Conservation (phyloP, 1,140 invertebrate species). For the Trachymyrmex septentrionalis region DNA sequence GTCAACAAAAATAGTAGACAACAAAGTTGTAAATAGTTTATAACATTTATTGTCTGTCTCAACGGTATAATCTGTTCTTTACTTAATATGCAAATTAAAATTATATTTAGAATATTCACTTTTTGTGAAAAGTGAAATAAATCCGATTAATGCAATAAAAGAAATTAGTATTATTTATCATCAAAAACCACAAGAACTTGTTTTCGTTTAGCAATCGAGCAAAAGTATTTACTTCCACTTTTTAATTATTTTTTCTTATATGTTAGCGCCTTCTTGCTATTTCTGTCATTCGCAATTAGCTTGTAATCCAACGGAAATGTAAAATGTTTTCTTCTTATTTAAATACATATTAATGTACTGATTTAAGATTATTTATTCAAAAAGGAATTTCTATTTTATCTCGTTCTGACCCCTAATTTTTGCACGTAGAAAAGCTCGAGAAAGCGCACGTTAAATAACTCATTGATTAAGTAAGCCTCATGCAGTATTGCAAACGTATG, state of each 20-base stretch:
- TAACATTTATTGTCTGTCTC: neutral
- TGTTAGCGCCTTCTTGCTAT: neutral
- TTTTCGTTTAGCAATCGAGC: neutral
- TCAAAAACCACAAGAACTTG: neutral
- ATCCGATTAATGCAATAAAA: neutral
- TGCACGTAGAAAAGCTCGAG: too few species aligned
- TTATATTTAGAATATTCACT: constrained; percentile 4
- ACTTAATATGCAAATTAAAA: neutral
- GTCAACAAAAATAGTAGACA: neutral
- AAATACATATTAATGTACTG: neutral
- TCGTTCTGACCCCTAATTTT: constrained; percentile 9
- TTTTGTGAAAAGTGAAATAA: neutral
- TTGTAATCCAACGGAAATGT: constrained; percentile 7
- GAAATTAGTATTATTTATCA: neutral
- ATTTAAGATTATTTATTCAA: neutral
- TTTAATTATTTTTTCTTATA: neutral
- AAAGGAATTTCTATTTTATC: neutral
- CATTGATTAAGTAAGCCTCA: constrained; percentile 13
- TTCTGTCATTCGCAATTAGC: neutral
- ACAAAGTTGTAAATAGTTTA: neutral
- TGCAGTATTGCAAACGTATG: neutral
- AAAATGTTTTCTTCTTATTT: neutral
- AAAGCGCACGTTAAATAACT: constrained; percentile 24
- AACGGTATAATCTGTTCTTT: constrained; percentile 5
- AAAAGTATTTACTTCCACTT: neutral